phyloP scores from a whole-genome alignment of 2,113 vertebrate genomes.

The Myotis lucifugus region DNA sequence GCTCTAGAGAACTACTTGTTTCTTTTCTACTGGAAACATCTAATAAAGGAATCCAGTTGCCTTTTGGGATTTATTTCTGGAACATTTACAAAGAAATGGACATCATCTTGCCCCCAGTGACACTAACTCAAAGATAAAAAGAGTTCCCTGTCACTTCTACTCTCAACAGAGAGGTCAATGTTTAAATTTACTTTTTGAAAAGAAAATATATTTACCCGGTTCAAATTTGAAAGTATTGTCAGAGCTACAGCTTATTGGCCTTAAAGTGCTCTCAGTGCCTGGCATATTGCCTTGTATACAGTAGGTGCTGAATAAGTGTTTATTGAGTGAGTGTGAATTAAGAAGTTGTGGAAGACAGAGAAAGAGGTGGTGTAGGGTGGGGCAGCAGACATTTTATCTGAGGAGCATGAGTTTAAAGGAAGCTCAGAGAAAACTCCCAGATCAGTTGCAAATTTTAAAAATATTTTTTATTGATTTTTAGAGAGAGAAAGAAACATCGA shows the following conservation, averaged over 20 bases:
- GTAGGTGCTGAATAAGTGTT: background rate
- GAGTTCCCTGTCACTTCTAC: background rate
- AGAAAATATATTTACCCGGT: background rate
- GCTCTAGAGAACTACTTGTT: conserved; percentile 23
- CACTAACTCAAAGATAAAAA: background rate
- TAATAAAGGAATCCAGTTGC: background rate
- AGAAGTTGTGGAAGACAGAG: background rate
- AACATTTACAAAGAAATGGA: conserved; percentile 42
- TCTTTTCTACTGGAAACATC: conserved; percentile 1
- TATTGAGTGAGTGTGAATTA: background rate
- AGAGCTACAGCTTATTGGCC: background rate
- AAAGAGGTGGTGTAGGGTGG: background rate
- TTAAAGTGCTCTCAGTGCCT: background rate
- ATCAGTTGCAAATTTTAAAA: background rate
- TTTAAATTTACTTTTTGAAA: conserved; percentile 21
- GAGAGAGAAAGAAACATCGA: too few relatives aligned
- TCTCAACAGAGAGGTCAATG: background rate
- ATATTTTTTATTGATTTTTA: too few relatives aligned
- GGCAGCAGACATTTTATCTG: background rate
- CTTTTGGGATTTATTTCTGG: background rate
- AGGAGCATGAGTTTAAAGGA: background rate
- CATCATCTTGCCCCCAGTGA: background rate
- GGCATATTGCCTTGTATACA: background rate
- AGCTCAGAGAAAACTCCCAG: background rate
- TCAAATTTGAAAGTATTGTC: background rate